phyloP scores from a whole-genome alignment of 1,140 invertebrate species.

The Telenomus remus region DNA sequence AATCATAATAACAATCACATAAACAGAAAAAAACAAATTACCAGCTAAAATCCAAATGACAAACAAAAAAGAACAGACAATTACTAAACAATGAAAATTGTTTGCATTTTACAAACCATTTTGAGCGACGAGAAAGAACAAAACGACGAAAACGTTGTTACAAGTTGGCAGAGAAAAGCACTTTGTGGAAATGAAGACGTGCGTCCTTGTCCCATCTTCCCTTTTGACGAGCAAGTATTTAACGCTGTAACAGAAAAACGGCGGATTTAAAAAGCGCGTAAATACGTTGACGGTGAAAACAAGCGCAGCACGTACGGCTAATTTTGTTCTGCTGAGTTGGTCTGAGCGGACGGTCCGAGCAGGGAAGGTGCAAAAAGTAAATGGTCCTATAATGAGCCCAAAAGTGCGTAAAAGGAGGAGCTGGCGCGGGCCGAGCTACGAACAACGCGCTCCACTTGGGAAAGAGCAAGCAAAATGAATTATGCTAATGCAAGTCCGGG shows the following conservation, averaged over 20 bases:
- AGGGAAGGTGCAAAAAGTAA: conserved; percentile 47
- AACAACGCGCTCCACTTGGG: conserved; percentile 4
- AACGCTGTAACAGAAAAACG: conserved; percentile 12
- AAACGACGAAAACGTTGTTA: too few relatives aligned
- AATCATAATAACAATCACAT: too few relatives aligned
- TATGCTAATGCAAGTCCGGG: conserved; percentile 49
- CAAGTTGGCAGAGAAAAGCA: too few relatives aligned
- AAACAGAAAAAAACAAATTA: too few relatives aligned
- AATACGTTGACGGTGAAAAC: conserved; percentile 37
- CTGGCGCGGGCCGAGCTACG: conserved; percentile 34
- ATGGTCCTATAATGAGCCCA: conserved; percentile 48
- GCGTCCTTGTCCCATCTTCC: too few relatives aligned
- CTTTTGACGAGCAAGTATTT: conserved; percentile 16
- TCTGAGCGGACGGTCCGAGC: conserved; percentile 18
- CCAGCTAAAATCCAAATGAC: too few relatives aligned
- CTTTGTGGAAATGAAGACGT: too few relatives aligned
- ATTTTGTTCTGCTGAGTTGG: conserved; percentile 30
- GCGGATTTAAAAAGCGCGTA: conserved; percentile 42
- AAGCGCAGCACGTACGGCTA: conserved; percentile 44
- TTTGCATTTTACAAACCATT: too few relatives aligned
- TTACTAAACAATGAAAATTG: too few relatives aligned
- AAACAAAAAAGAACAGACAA: too few relatives aligned
- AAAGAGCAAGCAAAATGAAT: conserved; percentile 46
- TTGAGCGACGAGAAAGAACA: too few relatives aligned
- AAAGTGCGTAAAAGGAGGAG: conserved; percentile 39